Evolutionary conservation across 1,140 invertebrate genomes (phyloP).

Genomic region (Chymomyza costata): DNA sequence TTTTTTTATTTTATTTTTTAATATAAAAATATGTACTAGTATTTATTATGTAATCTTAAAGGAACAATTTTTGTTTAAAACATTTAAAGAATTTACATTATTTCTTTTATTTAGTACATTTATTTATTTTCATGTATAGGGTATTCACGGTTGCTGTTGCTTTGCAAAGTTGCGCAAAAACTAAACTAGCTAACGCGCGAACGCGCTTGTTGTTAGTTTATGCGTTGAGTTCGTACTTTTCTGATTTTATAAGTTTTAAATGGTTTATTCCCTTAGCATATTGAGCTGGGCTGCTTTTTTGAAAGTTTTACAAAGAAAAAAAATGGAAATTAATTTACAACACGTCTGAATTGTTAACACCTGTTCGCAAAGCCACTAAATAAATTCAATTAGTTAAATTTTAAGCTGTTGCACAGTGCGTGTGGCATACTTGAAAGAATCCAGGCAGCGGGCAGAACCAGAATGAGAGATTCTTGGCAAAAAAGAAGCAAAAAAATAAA

Average conservation of each 20-base stretch:
- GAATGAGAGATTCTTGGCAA: neutral
- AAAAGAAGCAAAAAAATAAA: constrained; percentile 15
- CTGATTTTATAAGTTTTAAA: neutral
- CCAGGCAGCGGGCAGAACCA: neutral
- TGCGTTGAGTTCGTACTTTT: neutral
- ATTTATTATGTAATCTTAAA: too few relatives aligned
- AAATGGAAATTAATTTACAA: neutral
- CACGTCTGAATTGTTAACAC: too few relatives aligned
- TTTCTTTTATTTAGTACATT: neutral
- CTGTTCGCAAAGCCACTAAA: constrained; percentile 56
- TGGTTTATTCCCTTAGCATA: neutral
- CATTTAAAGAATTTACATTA: neutral
- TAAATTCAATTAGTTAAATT: constrained; percentile 51
- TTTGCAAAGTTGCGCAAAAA: too few relatives aligned
- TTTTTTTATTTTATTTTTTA: too few relatives aligned
- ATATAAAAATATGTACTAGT: too few relatives aligned
- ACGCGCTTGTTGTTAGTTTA: neutral
- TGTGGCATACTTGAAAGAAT: constrained; percentile 36
- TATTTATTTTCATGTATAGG: neutral
- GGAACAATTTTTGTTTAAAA: neutral
- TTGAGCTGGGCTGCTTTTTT: too few relatives aligned
- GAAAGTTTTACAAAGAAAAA: neutral
- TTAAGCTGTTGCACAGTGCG: constrained; percentile 29
- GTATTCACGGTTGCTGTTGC: too few relatives aligned
- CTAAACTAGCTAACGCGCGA: neutral